Percentiles rank a stretch among this genome's conserved stretches.
phyloP scores from a whole-genome alignment of 1,140 invertebrate genomes.

The Spodoptera litura region DNA sequence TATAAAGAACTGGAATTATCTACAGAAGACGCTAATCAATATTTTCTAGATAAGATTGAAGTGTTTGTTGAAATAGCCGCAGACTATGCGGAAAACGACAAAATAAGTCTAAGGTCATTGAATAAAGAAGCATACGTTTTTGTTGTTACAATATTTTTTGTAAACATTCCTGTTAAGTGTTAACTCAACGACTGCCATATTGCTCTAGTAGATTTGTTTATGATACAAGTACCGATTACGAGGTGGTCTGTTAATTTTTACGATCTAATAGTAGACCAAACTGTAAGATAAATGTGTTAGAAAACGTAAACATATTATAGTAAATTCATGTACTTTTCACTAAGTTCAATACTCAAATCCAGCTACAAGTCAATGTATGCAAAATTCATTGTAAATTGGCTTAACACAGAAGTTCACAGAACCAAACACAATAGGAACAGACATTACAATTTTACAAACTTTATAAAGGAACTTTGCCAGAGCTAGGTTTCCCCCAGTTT shows the following conservation, averaged over 20 bases:
- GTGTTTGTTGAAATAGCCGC: neutral
- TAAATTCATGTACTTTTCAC: too few relatives aligned
- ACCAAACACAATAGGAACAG: too few relatives aligned
- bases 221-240: neutral
- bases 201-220: neutral
- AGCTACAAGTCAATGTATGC: too few relatives aligned
- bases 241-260: too few relatives aligned
- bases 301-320: too few relatives aligned
- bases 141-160: neutral
- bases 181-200: neutral
- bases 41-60: slow-evolving; percentile 20
- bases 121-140: neutral
- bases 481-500: neutral
- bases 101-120: neutral
- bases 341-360: too few relatives aligned
- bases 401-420: too few relatives aligned
- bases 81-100: slow-evolving; percentile 11
- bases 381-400: too few relatives aligned
- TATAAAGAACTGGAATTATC: neutral
- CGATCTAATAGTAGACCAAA: too few relatives aligned
- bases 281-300: too few relatives aligned
- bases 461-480: slow-evolving; percentile 11
- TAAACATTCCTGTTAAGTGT: neutral
- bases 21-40: neutral
- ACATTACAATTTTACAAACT: too few relatives aligned